A percentile compares a stretch with the other conserved stretches of the same genome.
phyloP scores from a whole-genome alignment of 2,888 invertebrate species.

The Drosophila parthenogenetica region DNA sequence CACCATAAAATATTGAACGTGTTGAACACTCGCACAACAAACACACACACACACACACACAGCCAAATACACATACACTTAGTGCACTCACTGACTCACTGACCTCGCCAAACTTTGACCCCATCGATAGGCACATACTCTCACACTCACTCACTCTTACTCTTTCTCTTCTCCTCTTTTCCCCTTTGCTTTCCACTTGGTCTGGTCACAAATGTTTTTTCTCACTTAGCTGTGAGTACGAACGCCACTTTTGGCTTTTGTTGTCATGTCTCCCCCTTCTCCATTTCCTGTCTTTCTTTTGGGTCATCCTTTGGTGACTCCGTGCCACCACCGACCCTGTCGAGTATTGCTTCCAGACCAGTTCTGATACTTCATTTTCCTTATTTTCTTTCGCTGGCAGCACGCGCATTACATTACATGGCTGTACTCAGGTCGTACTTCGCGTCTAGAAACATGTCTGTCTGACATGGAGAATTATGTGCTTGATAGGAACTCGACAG shows the following conservation, averaged over 20 bases:
- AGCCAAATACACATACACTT: conserved; percentile 19
- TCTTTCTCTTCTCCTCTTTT: conserved; percentile 4
- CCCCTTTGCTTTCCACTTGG: conserved; percentile 2
- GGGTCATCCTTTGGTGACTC: conserved; percentile 4
- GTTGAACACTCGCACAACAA: conserved; percentile 36
- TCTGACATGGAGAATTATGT: conserved; percentile 12
- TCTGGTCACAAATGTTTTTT: conserved; percentile 35
- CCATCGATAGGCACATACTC: conserved; percentile 43
- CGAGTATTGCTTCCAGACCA: not conserved
- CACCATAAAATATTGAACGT: conserved; percentile 78
- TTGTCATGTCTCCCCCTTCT: conserved; percentile 30
- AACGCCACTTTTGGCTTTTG: conserved; percentile 64
- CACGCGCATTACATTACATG: conserved; percentile 75
- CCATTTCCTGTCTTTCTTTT: not conserved
- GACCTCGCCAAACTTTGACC: conserved; percentile 64
- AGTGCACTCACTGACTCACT: conserved; percentile 50
- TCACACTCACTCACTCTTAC: not conserved
- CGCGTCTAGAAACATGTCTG: conserved; percentile 44
- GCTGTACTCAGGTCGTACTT: conserved; percentile 36
- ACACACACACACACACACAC: conserved; percentile 8
- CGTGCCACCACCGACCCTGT: not conserved
- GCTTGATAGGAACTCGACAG: too few relatives aligned
- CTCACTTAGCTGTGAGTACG: conserved; percentile 28
- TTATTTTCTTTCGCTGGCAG: conserved; percentile 63
- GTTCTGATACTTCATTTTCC: conserved; percentile 54